Conservation (phyloP, 2,113 vertebrate genomes). For the Trogon melanurus region DNA sequence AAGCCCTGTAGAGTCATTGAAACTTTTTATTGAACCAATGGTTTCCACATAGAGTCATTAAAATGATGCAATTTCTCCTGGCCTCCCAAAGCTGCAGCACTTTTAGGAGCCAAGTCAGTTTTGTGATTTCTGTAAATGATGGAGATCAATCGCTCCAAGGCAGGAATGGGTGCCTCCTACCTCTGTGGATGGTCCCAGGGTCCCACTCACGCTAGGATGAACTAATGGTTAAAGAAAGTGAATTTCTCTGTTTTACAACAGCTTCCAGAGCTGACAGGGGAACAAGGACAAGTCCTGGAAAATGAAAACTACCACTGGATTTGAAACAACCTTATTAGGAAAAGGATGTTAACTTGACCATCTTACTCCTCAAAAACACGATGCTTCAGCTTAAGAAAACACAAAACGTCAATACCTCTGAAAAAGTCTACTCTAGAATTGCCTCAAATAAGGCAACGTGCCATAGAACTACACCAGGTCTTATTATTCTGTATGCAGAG, state of each 20-base stretch:
- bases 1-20: not conserved
- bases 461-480: fast-evolving
- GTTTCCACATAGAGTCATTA: not conserved
- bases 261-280: not conserved
- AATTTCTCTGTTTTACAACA: not conserved
- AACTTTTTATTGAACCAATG: not conserved
- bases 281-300: not conserved
- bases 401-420: not conserved
- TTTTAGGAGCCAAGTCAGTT: not conserved
- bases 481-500: not conserved
- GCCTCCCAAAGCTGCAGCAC: not conserved
- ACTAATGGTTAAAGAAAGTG: not conserved
- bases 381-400: not conserved
- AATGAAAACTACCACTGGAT: not conserved
- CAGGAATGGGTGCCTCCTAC: not conserved
- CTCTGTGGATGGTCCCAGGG: not conserved
- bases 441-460: not conserved
- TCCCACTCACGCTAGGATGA: not conserved
- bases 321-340: not conserved
- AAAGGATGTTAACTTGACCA: not conserved
- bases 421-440: not conserved
- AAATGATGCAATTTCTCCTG: not conserved
- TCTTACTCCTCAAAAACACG: not conserved
- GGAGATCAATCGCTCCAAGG: not conserved
- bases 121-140: not conserved